Base-by-base conservation (phyloP, 2,888 invertebrate species). In the Mongoloraphidia duomilia region DNA sequence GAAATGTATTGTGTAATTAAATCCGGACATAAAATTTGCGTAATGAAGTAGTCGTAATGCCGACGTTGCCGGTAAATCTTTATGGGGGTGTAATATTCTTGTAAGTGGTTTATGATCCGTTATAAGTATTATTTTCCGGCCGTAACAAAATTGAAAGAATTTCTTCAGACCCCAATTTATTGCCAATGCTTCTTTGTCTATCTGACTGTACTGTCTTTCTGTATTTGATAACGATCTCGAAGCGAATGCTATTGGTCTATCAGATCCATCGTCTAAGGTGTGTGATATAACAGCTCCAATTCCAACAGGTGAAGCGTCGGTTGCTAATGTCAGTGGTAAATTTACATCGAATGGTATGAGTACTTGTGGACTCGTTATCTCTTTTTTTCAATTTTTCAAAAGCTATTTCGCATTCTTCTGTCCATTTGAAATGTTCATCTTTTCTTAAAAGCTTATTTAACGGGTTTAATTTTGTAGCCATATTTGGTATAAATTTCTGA, bases 161-260 rank as follows among this genome's bases (percentile, higher is more conserved):
- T 60, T 61, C 49, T 61, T 60, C 8, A 64, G 51, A 35, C 60
- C 55, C n/a, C 59, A 66, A 9, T 59, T 51, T 14, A 63, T 52
- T 35, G 59, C 59, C 17, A 60, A 53, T 3, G 63, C 66, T 55
- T 66, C 65, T 53, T 62, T 60, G 45, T 67, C 63, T 11, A 65
- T 53, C 53, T 64, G 62, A 13, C 60, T 58, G 54, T 66, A 65
- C n/a, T 58, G 59, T 33, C 52, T 52, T 53, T 66, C 65, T 8
- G 60, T 52, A 46, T 52, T 53, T 11, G 58, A 60, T 12, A 66
- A 51, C 0, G 59, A 58, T 50, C 59, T 54, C 33, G 63, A 64
- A 1, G 63, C 62, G 55, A 61, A 66, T 4, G 61, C 61, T 41
- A 65, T 61, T 1, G 64, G 64, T 54, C 59, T 50, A 51, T 65